Evolutionary conservation across 2,113 vertebrate species (phyloP).

Genomic region (Perccottus glenii): DNA sequence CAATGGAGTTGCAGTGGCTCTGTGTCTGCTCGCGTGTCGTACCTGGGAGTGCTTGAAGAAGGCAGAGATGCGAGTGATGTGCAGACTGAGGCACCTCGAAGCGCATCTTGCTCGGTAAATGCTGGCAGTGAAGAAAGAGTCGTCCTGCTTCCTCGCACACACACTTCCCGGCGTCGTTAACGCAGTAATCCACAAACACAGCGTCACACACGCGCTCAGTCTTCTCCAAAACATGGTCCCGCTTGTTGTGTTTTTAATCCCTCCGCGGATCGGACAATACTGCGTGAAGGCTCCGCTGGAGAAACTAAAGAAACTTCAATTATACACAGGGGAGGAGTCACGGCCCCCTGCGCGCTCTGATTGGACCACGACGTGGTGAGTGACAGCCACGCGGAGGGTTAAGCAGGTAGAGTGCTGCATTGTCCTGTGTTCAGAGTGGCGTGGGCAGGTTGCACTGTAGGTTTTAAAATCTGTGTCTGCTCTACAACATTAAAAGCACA

Average conservation of each 20-base stretch:
- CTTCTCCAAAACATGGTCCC: slow-evolving; percentile 80
- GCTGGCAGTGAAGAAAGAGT: slow-evolving; percentile 82
- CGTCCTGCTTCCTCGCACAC: slow-evolving; percentile 84
- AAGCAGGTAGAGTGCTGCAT: slow-evolving; percentile 68
- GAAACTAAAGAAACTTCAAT: slow-evolving; percentile 83
- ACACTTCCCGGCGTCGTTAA: slow-evolving; percentile 74
- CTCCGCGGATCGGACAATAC: slow-evolving; percentile 66
- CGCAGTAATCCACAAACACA: slow-evolving; percentile 86
- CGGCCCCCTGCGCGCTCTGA: slow-evolving; percentile 35
- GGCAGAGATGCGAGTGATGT: slow-evolving; percentile 95
- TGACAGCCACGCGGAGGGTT: slow-evolving; percentile 36
- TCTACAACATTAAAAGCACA: no score
- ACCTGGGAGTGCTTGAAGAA: slow-evolving; percentile 94
- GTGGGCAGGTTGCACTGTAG: slow-evolving; percentile 5
- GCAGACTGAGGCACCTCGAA: slow-evolving; percentile 93
- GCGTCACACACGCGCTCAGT: slow-evolving; percentile 69
- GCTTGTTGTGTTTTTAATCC: slow-evolving; percentile 60
- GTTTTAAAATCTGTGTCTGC: background rate
- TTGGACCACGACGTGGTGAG: slow-evolving; percentile 57
- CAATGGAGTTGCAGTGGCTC: background rate
- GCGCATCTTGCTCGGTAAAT: slow-evolving; percentile 89
- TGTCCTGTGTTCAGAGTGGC: background rate
- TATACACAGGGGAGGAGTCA: slow-evolving; percentile 75
- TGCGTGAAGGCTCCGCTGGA: slow-evolving; percentile 67
- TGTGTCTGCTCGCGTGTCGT: slow-evolving; percentile 41